Percentiles rank a stretch among this genome's conserved stretches.
Evolutionary conservation across 2,888 invertebrate species (phyloP).

Genomic region (Zaprionus lineosus): DNA sequence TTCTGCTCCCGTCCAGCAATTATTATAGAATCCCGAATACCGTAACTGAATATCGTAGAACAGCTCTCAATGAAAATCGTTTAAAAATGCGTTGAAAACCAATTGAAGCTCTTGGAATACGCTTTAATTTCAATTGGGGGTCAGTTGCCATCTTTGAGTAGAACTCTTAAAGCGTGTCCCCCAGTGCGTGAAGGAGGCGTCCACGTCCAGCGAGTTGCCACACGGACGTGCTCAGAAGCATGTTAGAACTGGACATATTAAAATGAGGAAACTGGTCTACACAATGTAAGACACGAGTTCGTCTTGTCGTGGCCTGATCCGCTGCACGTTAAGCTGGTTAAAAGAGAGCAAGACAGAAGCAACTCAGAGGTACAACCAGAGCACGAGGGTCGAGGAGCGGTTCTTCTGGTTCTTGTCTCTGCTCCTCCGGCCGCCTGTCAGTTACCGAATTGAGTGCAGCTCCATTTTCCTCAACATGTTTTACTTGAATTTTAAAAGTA

Average conservation of each 20-base stretch:
- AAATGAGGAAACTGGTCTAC: constrained; percentile 63
- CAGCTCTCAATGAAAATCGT: too few species aligned
- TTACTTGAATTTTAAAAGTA: constrained; percentile 48
- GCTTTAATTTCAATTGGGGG: too few species aligned
- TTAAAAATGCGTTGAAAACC: too few species aligned
- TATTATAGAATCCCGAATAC: too few species aligned
- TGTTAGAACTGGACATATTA: constrained; percentile 53
- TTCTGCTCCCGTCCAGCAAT: too few species aligned
- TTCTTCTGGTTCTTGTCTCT: constrained; percentile 27
- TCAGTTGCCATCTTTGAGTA: too few species aligned
- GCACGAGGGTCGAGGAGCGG: constrained; percentile 29
- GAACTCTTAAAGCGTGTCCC: too few species aligned
- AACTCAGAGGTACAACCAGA: constrained; percentile 7
- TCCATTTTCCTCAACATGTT: constrained; percentile 73
- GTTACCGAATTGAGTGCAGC: constrained; percentile 79
- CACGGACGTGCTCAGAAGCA: constrained; percentile 21
- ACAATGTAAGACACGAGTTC: constrained; percentile 57
- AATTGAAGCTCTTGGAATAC: too few species aligned
- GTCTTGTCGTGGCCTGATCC: constrained; percentile 31
- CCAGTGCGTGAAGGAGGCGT: too few species aligned
- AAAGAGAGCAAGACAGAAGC: constrained; percentile 58
- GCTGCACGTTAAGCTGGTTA: constrained; percentile 50
- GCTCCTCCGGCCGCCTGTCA: constrained; percentile 51
- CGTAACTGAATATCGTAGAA: too few species aligned
- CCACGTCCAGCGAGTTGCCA: too few species aligned